Percentiles rank a stretch among this genome's conserved stretches.
Evolutionary conservation across 2,113 vertebrate species (phyloP).

Genomic region (Ceyx melanurus): DNA sequence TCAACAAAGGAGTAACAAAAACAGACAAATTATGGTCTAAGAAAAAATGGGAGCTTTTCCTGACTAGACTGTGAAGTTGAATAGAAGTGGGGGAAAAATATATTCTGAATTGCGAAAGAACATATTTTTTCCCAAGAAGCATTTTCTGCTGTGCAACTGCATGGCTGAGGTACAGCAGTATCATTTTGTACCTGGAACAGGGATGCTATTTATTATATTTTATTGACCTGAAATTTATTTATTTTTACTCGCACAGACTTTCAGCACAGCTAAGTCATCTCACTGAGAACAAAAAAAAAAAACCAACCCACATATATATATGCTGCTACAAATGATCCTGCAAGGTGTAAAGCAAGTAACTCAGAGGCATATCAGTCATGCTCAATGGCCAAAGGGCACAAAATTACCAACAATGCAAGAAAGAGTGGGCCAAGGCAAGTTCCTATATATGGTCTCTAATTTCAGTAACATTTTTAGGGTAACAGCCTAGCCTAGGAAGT

Average conservation of each 20-base stretch:
- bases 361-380: not conserved
- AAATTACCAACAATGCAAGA: not conserved
- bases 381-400: not conserved
- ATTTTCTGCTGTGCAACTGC: not conserved
- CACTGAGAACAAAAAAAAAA: not conserved
- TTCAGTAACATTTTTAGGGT: not conserved
- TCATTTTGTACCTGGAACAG: not conserved
- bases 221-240: slow-evolving; percentile 12
- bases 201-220: not conserved
- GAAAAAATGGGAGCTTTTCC: not conserved
- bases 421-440: not conserved
- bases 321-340: not conserved
- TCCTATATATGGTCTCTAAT: not conserved
- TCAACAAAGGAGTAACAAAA: slow-evolving; percentile 22
- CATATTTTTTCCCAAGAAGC: not conserved
- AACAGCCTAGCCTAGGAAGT: not conserved
- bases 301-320: too few species aligned
- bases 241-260: not conserved
- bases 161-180: not conserved
- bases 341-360: not conserved
- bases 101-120: not conserved
- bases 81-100: not conserved
- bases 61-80: not conserved
- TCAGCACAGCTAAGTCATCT: not conserved
- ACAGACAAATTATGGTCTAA: not conserved